Evolutionary conservation across 92 coral and sea anemone species (phyloP).

Genomic region (Actinostola sp.): DNA sequence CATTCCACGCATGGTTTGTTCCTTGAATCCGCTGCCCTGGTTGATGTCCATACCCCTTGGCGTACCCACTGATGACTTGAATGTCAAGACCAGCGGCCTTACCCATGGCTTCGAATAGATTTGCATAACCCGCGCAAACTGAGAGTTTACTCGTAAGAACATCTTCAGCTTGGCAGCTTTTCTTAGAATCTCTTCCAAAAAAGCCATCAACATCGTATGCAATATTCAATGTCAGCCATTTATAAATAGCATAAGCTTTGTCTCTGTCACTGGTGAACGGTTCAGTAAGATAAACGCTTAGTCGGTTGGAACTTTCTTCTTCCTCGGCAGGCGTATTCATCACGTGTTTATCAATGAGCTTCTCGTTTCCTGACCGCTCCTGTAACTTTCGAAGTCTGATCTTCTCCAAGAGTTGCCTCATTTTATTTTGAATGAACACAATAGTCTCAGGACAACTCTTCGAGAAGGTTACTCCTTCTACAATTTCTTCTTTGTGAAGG

Average conservation of each 20-base stretch:
- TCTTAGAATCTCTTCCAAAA: constrained; percentile 57
- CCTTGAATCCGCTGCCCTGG: constrained; percentile 51
- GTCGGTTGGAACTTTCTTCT: constrained; percentile 50
- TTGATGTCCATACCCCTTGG: constrained; percentile 60
- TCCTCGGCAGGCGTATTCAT: constrained; percentile 57
- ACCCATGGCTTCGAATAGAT: constrained; percentile 60
- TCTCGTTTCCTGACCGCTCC: constrained; percentile 67
- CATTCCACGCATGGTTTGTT: constrained; percentile 76
- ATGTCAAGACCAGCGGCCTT: constrained; percentile 56
- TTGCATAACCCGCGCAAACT: constrained; percentile 74
- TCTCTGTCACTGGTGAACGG: constrained; percentile 56
- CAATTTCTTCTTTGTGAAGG: constrained; percentile 41
- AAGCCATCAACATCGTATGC: constrained; percentile 75
- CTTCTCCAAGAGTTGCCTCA: constrained; percentile 52
- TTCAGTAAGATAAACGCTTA: constrained; percentile 74
- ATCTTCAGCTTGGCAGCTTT: constrained; percentile 37
- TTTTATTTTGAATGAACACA: constrained; percentile 53
- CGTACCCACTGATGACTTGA: constrained; percentile 49
- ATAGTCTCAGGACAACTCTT: constrained; percentile 59
- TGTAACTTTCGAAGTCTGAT: constrained; percentile 64
- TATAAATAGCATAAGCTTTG: constrained; percentile 78
- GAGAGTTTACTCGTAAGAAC: constrained; percentile 39
- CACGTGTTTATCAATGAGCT: constrained; percentile 65
- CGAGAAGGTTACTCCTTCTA: neutral
- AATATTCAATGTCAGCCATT: constrained; percentile 78